Percentiles rank a stretch among this genome's conserved stretches.
These are phyloP conservation scores for Perccottus glenii DNA, from an alignment of 2,113 vertebrate genomes.

Conservation along the genomic window DNA sequence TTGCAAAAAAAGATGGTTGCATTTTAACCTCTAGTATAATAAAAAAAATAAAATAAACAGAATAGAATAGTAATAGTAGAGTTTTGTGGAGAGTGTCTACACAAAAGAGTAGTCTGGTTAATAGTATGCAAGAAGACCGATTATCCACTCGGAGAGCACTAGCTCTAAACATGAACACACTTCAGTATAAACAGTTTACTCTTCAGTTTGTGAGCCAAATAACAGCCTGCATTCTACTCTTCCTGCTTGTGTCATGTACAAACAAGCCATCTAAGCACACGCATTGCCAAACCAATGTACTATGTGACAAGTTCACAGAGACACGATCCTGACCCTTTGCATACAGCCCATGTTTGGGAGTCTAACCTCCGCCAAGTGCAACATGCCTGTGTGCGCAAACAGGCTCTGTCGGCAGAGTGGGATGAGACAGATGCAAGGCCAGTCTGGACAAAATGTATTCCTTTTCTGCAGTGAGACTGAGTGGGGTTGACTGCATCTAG, in stretches of 20 bases:
- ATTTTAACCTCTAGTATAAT: too few relatives aligned
- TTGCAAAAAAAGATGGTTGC: too few relatives aligned
- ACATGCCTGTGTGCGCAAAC: conserved; percentile 53
- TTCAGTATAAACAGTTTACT: too few relatives aligned
- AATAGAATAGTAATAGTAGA: too few relatives aligned
- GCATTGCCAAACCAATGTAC: conserved; percentile 28
- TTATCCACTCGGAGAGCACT: too few relatives aligned
- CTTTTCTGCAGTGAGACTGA: conserved; percentile 52
- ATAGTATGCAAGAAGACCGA: too few relatives aligned
- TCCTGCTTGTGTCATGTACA: background rate
- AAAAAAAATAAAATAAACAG: too few relatives aligned
- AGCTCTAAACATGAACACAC: too few relatives aligned
- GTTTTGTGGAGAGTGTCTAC: too few relatives aligned
- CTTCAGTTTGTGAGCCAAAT: too few relatives aligned
- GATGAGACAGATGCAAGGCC: conserved; percentile 64
- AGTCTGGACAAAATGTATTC: conserved; percentile 62
- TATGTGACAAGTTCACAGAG: conserved; percentile 46
- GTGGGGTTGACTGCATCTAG: conserved; percentile 65
- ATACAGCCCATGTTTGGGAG: conserved; percentile 47
- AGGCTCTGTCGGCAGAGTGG: conserved; percentile 48
- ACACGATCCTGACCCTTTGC: conserved; percentile 41
- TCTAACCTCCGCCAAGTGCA: conserved; percentile 44
- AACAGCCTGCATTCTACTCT: background rate
- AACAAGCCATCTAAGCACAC: conserved; percentile 22
- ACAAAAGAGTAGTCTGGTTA: too few relatives aligned